Conservation (phyloP, 2,113 vertebrate species). For the Platysternon megacephalum region DNA sequence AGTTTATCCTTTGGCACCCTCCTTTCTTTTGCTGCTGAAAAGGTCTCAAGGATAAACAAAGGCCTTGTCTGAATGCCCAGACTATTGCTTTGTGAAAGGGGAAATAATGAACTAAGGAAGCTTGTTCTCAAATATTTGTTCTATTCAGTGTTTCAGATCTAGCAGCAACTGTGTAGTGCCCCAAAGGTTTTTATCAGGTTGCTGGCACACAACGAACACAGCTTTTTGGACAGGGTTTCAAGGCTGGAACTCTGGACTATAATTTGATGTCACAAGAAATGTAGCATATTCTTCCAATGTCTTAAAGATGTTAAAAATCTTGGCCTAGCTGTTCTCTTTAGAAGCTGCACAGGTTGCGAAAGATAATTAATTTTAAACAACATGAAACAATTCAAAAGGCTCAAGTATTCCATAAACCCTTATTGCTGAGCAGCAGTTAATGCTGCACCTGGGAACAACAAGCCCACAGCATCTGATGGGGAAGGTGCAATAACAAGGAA, state of each 20-base stretch:
- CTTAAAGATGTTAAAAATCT: not conserved
- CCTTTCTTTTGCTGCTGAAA: not conserved
- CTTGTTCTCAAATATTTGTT: not conserved
- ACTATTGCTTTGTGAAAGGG: not conserved
- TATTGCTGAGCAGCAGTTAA: not conserved
- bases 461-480: not conserved
- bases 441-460: not conserved
- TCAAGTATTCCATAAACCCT: not conserved
- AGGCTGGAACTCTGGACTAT: not conserved
- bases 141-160: not conserved
- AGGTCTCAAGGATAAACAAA: not conserved
- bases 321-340: not conserved
- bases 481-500: not conserved
- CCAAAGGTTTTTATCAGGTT: not conserved
- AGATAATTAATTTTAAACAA: not conserved
- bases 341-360: not conserved
- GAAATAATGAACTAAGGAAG: not conserved
- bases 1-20: not conserved
- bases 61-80: not conserved
- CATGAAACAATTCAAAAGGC: not conserved
- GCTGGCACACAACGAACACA: not conserved
- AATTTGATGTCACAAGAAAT: not conserved
- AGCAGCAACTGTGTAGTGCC: not conserved
- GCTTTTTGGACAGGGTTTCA: not conserved
- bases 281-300: not conserved